Conservation (phyloP, 2,113 vertebrate genomes). For the Blennius ocellaris region DNA sequence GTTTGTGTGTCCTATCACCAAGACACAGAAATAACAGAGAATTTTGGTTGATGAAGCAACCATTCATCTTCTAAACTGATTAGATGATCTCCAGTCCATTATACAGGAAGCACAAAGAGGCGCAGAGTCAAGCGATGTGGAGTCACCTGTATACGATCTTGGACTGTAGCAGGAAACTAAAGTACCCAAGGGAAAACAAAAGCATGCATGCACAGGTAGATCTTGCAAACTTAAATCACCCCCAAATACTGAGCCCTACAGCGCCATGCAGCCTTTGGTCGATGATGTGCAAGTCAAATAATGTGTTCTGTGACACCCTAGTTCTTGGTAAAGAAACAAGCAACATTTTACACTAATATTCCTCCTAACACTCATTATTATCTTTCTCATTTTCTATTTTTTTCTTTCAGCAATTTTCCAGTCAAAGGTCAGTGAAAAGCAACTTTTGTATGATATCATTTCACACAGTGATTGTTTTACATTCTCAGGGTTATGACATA, state of each 20-base stretch:
- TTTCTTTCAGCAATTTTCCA: slow-evolving; percentile 12
- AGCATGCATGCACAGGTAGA: no score
- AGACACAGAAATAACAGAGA: neutral
- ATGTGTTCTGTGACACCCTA: neutral
- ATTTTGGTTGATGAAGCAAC: no score
- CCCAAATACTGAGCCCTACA: no score
- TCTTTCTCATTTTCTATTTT: neutral
- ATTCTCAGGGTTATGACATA: slow-evolving; percentile 64
- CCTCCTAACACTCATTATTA: slow-evolving; percentile 20
- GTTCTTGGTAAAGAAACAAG: neutral
- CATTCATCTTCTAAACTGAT: neutral
- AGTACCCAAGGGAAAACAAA: no score
- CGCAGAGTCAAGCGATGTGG: neutral
- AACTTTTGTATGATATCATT: slow-evolving; percentile 30
- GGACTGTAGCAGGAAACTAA: no score
- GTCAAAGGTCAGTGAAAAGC: slow-evolving; percentile 17
- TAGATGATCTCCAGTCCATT: neutral
- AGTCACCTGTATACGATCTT: no score
- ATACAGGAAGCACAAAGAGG: neutral
- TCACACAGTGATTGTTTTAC: slow-evolving; percentile 29
- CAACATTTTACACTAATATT: slow-evolving; percentile 9
- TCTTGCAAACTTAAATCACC: no score
- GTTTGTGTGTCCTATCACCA: slow-evolving; percentile 1
- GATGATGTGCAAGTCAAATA: no score
- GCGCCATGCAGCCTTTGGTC: no score